Percentiles rank a stretch among this genome's conserved stretches.
Evolutionary conservation across 2,888 invertebrate species (phyloP).

Genomic region (Tanypteryx hageni): DNA sequence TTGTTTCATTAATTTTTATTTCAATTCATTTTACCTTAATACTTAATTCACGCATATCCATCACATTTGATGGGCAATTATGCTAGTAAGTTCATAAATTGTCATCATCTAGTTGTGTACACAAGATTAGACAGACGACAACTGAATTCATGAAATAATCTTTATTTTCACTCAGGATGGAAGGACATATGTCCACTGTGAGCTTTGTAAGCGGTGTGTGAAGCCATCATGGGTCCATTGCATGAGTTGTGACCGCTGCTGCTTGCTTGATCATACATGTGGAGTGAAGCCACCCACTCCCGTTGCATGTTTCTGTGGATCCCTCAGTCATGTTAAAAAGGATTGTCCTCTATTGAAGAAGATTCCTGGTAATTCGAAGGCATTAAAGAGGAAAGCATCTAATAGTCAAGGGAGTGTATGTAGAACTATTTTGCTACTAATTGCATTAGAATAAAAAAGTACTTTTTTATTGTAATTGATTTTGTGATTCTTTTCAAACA

Average conservation of each 20-base stretch:
- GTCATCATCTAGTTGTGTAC: background rate
- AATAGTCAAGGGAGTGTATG: background rate
- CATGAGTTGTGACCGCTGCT: slow-evolving; percentile 82
- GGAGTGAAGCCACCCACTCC: background rate
- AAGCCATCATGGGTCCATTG: slow-evolving; percentile 92
- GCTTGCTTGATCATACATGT: slow-evolving; percentile 78
- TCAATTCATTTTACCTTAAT: no score
- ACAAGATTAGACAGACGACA: background rate
- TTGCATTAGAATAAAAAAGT: no score
- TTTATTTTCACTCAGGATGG: slow-evolving; percentile 77
- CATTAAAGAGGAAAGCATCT: slow-evolving; percentile 24
- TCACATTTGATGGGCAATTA: no score
- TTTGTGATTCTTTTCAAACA: no score
- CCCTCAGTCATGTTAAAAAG: background rate
- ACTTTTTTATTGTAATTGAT: no score
- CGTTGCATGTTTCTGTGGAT: slow-evolving; percentile 53
- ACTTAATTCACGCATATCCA: no score
- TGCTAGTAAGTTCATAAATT: background rate
- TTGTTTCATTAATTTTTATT: no score
- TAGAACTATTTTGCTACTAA: no score
- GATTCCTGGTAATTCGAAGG: background rate
- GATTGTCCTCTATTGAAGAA: background rate
- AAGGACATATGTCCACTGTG: slow-evolving; percentile 83
- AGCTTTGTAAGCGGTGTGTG: slow-evolving; percentile 84
- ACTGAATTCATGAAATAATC: background rate